Base-by-base conservation (phyloP, 2,113 vertebrate genomes). In the Thryonomys swinderianus region DNA sequence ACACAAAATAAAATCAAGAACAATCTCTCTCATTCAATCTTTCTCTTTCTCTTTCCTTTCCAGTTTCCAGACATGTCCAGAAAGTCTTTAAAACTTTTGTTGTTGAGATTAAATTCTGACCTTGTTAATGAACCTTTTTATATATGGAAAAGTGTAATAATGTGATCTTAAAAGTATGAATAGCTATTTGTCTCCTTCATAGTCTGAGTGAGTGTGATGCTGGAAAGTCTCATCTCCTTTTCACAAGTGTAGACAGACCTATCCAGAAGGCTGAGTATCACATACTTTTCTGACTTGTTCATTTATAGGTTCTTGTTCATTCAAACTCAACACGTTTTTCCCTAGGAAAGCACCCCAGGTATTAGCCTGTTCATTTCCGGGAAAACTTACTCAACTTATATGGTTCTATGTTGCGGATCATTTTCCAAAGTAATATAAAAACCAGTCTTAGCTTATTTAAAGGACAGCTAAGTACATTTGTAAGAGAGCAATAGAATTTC, bases 381-480 rank as follows among this genome's bases (percentile, higher is more conserved):
- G 57, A 88, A 88, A 85, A 51, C 2, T 86, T 45, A 67, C 42
- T 88, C 78, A 16, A 37, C 14, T 73, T 57, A 3, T 25, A 64
- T 51, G 16, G 21, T 53, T 90, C 86, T 67, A 11, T 66, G 13
- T 21, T 85, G 11, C 76, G 40, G 62, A 51, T 81, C 32, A 85
- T 88, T 45, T 93, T 40, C 78, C 61, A 89, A 89, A 74, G 34
- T 57, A 95, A 90, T 14, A 53, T 42, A 59, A 93, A 95, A 91
- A 66, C 13, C 17, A 78, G 78, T 32, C 81, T 84, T 86, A 86
- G 66, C 82, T 93, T 85, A 45, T 55, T 91, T 84, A 89, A 93
- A 37, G 83, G 32, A 7, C 37, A 87, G 2, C 16, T 64, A 78
- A 93, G 61, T 83, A 40, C 10, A n/a, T 51, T 90, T 95, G 5